These are phyloP conservation scores for Neodiprion pinetum DNA, from an alignment of 1,140 invertebrate species.

Conservation along the genomic window DNA sequence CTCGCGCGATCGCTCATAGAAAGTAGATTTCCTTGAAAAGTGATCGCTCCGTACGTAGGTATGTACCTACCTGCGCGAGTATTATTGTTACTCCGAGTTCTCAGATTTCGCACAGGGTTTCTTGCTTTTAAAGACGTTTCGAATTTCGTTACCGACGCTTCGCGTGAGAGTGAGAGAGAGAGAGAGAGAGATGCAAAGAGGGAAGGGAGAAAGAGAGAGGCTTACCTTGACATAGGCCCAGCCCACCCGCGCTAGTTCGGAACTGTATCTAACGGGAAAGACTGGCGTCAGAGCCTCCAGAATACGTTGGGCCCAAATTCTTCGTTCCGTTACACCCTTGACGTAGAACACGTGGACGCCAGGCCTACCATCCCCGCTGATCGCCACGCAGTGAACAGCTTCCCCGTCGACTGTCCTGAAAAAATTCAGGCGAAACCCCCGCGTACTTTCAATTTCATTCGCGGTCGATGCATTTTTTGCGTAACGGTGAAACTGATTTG, in stretches of 20 bases:
- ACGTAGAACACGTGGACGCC: conserved; percentile 65
- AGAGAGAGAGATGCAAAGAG: neutral
- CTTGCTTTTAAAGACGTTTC: neutral
- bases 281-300: conserved; percentile 68
- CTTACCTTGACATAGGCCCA: conserved; percentile 75
- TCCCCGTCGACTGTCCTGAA: conserved; percentile 64
- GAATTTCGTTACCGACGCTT: neutral
- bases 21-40: neutral
- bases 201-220: too few relatives aligned
- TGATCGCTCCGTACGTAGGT: neutral
- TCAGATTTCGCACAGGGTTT: neutral
- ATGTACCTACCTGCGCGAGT: neutral
- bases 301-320: conserved; percentile 74
- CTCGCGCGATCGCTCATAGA: neutral
- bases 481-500: conserved; percentile 14
- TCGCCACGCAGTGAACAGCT: conserved; percentile 65
- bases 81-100: neutral
- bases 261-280: conserved; percentile 67
- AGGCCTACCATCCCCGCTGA: conserved; percentile 59
- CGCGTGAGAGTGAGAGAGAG: neutral
- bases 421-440: conserved; percentile 27
- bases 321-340: conserved; percentile 62
- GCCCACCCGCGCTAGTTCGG: conserved; percentile 69
- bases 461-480: conserved; percentile 8
- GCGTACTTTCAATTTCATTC: too few relatives aligned